Evolutionary conservation across 1,140 invertebrate genomes (phyloP), one percentile per base, ranked within the genome.

Genomic region (Leguminivora glycinivorella): DNA sequence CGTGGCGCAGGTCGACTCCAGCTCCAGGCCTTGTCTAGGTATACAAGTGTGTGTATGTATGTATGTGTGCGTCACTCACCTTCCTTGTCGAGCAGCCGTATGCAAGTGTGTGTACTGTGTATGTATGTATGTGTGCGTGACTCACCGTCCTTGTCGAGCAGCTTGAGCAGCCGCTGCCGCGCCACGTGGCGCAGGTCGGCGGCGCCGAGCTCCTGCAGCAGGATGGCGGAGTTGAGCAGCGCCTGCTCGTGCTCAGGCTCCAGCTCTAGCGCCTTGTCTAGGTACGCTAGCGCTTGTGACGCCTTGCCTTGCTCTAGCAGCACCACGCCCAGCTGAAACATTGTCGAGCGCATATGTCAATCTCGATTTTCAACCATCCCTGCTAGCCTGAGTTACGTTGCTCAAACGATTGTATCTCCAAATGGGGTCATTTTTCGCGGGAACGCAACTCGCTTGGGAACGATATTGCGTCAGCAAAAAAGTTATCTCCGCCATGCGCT

Each of bases 211-310:
- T 98, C 97, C 92, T 99, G 98, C 72, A 99, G 94, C 40, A 99
- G 90, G 78, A 99, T 98, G 7, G 98, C 98, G 1, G 98, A 99
- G 90, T 99, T 99, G 10, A 99, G 93, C 56, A 99, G 92, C 0
- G 98, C 97, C 89, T 98, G 98, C 88, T 98, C 96, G 84, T 99
- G 98, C 73, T 98, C 97, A 0, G 98, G 98, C 91, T 98, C 96
- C 83, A 98, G 94, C 86, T 97, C 96, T 38, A 99, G 91, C 0
- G 98, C 98, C 92, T 97, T 97, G 83, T 99, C 97, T 80, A 99
- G 94, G 86, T 98, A 98, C 0, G 96, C 95, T 29, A 98, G 91
- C 0, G 98, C 98, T 87, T 98, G 96, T 0, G 96, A 95, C 0
- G 96, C 95, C 88, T 98, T 97, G 25, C 97, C 96, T 92, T 98